Evolutionary conservation across 2,113 vertebrate genomes (phyloP), one percentile per base, ranked within the genome.

Genomic region (Cynopterus brachyotis): DNA sequence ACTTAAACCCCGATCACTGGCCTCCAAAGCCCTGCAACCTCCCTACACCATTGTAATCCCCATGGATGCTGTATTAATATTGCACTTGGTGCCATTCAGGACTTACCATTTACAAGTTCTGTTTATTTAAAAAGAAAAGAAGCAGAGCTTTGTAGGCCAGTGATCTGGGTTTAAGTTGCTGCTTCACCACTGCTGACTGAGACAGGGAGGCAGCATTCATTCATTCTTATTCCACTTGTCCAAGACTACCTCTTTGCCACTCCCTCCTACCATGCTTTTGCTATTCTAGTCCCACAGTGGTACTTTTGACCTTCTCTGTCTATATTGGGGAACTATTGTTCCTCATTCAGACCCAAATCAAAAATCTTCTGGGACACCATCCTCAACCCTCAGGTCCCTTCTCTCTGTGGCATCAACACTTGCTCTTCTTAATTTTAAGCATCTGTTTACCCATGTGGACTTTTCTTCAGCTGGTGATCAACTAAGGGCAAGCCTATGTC

Each of bases 221-320:
- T 11, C 2, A 1, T 9, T 35, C 53, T 30, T 57, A 15, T 22
- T 13, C 0, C 10, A 7, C 9, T n/a, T 12, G 1, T 2, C 28
- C 24, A 45, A 26, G 3, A 30, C 9, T 0, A 6, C 20, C 30
- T 28, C 45, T n/a, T 9, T 17, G 1, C 53, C 42, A 30, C 10
- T 16, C 24, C 37, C 10, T 50, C 2, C 22, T 5, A 24, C 37
- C 30, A 22, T 0, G 30, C 4, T 19, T 40, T 12, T 32, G 26
- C 13, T 35, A 0, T 30, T 47, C 37, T 6, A 15, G 42, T 1
- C 7, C 86, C 15, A 10, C 9, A 0, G 79, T 1, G 69, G 24
- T 32, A 11, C 35, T 72, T 93, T 17, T 19, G 60, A 20, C 4
- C 9, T 75, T 45, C 50, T 64, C 32, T 69, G 67, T 67, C 30